A percentile compares a stretch with the other conserved stretches of the same genome.
Conservation (phyloP, 2,797 vertebrate species). For the Scolopax bukidnonensis region DNA sequence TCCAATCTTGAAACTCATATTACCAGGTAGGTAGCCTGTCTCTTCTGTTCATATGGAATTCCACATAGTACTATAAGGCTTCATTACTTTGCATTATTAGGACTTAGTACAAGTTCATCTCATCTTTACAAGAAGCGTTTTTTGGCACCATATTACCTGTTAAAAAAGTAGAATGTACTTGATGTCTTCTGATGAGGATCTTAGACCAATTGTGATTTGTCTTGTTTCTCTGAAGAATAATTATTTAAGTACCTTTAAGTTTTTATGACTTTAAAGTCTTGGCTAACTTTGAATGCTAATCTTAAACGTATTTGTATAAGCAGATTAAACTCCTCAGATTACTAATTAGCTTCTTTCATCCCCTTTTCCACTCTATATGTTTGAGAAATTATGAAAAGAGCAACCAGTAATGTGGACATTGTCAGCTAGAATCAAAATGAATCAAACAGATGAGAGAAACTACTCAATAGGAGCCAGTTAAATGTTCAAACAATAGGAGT, state of each 20-base stretch:
- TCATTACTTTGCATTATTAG: not conserved
- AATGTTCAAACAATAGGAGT: conserved; percentile 80
- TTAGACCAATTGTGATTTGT: conserved; percentile 44
- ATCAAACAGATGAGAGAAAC: conserved; percentile 79
- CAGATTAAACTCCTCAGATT: conserved; percentile 75
- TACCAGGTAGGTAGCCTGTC: not conserved
- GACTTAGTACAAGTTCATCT: not conserved
- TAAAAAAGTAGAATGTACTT: not conserved
- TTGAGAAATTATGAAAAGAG: conserved; percentile 81
- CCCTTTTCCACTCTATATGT: conserved; percentile 62
- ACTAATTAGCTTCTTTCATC: conserved; percentile 74
- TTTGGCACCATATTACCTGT: not conserved
- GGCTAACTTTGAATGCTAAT: conserved; percentile 55
- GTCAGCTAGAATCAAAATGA: conserved; percentile 79
- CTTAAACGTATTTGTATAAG: conserved; percentile 62
- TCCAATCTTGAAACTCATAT: not conserved
- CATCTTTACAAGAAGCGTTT: not conserved
- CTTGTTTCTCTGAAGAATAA: conserved; percentile 57
- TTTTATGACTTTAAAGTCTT: conserved; percentile 67
- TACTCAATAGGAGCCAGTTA: conserved; percentile 77
- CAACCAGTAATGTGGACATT: conserved; percentile 72
- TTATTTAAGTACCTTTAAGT: conserved; percentile 40
- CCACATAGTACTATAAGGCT: fast-evolving
- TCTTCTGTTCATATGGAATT: fast-evolving
- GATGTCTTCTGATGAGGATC: conserved; percentile 32